Conservation (phyloP, 2,113 vertebrate genomes). For the Felis chaus region DNA sequence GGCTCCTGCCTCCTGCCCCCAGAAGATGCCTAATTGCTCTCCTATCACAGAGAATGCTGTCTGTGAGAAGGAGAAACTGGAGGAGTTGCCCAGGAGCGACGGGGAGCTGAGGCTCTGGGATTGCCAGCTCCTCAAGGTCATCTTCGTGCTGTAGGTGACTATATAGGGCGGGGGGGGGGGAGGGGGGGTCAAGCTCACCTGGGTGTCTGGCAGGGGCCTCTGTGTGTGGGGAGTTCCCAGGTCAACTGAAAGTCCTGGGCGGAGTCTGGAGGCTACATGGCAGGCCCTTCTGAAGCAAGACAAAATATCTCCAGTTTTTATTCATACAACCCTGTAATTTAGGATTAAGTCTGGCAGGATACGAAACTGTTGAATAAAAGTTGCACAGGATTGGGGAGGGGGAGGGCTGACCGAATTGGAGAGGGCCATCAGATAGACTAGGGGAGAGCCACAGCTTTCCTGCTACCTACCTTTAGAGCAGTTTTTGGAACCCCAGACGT, state of each 20-base stretch:
- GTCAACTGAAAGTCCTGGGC: not conserved
- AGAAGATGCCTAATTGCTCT: not conserved
- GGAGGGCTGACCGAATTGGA: not conserved
- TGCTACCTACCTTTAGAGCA: not conserved
- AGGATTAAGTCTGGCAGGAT: not conserved
- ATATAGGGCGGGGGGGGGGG: not conserved
- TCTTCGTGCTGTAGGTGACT: constrained; percentile 93
- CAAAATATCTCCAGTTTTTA: not conserved
- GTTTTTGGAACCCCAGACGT: not conserved
- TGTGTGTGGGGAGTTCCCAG: not conserved
- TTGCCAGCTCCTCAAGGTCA: constrained; percentile 94
- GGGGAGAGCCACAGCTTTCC: not conserved
- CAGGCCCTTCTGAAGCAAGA: not conserved
- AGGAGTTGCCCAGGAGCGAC: constrained; percentile 84
- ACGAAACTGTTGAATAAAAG: not conserved
- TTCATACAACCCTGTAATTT: not conserved
- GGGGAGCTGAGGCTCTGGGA: constrained; percentile 91
- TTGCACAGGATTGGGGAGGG: not conserved
- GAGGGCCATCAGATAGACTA: not conserved
- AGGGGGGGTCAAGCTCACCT: not conserved
- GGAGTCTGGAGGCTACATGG: not conserved
- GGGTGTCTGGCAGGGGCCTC: not conserved
- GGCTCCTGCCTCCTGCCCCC: not conserved
- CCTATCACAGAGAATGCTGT: constrained; percentile 86
- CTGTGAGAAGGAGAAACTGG: constrained; percentile 88